Evolutionary conservation across 1,140 invertebrate genomes (phyloP).

Genomic region (Macrosteles quadrilineatus): DNA sequence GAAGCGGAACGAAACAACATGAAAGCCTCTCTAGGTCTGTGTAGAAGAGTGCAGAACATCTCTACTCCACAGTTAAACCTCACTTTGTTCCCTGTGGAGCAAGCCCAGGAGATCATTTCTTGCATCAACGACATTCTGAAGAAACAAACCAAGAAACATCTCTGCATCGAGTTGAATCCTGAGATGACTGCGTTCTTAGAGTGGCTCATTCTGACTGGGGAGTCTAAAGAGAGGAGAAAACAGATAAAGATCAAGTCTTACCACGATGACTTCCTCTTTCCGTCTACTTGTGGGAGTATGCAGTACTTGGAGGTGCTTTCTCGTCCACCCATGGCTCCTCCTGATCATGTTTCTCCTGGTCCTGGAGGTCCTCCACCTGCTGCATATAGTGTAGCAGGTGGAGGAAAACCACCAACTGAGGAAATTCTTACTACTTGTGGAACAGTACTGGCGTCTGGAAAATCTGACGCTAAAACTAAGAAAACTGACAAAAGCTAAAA

Average conservation of each 20-base stretch:
- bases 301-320: constrained; percentile 12
- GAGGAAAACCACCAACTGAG: too few species aligned
- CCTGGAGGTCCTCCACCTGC: too few species aligned
- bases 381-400: too few species aligned
- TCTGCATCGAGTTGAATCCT: neutral
- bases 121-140: constrained; percentile 3
- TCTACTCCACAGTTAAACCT: neutral
- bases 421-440: too few species aligned
- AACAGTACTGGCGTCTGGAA: too few species aligned
- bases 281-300: neutral
- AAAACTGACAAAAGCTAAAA: too few species aligned
- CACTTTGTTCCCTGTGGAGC: neutral
- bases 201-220: constrained; percentile 4
- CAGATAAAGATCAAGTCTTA: neutral
- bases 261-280: neutral
- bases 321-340: too few species aligned
- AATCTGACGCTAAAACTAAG: too few species aligned
- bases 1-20: neutral
- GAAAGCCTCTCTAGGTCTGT: neutral
- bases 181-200: constrained; percentile 12
- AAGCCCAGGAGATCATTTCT: neutral
- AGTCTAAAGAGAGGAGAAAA: neutral
- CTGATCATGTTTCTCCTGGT: too few species aligned
- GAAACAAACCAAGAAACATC: constrained; percentile 9
- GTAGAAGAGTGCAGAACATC: neutral